phyloP scores from a whole-genome alignment of 2,797 vertebrate species.

The Gambelia wislizenii region DNA sequence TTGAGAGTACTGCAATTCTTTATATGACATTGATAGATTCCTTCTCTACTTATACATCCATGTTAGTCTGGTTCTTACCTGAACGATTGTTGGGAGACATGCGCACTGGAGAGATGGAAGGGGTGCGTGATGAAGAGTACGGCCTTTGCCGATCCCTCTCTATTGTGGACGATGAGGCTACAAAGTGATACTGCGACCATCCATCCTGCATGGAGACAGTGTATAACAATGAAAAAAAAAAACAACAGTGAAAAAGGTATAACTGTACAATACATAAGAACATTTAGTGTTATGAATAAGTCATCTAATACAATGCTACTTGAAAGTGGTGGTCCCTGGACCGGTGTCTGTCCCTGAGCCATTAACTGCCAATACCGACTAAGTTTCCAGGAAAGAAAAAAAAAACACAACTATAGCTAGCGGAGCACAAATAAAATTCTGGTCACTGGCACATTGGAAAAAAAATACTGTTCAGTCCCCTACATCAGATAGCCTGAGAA shows the following conservation, averaged over 20 bases:
- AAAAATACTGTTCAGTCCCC: no score
- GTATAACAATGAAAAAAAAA: neutral
- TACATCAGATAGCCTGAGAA: no score
- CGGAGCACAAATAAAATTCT: no score
- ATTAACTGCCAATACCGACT: no score
- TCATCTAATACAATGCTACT: neutral
- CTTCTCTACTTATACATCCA: rapidly evolving
- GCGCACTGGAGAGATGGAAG: constrained; percentile 96
- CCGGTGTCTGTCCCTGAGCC: no score
- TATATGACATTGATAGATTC: rapidly evolving
- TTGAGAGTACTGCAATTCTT: neutral
- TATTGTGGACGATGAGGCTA: constrained; percentile 97
- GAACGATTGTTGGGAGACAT: constrained; percentile 98
- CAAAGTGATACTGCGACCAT: constrained; percentile 99
- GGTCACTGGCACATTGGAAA: no score
- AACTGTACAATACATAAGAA: rapidly evolving
- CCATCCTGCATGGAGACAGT: constrained; percentile 87
- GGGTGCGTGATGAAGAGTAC: constrained; percentile 96
- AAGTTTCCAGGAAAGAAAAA: no score
- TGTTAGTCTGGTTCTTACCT: constrained; percentile 80
- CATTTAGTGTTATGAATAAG: rapidly evolving
- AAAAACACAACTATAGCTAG: no score
- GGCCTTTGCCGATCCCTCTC: constrained; percentile 97
- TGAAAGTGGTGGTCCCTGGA: no score
- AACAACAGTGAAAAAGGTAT: neutral